Percentiles rank a stretch among this genome's conserved stretches.
Conservation (phyloP, 2,888 invertebrate species). For the Podabrus alpinus region DNA sequence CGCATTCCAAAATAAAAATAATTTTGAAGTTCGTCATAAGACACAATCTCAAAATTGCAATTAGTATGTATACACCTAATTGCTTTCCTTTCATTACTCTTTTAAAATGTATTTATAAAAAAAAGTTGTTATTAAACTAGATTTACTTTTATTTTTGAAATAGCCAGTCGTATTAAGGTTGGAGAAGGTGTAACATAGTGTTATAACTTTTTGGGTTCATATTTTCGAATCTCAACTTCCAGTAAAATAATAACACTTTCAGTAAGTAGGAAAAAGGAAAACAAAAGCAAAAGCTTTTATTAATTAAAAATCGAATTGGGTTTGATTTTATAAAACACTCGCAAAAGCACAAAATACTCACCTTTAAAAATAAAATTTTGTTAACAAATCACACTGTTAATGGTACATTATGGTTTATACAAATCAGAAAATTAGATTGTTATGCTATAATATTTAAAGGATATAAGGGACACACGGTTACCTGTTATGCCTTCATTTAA, state of each 20-base stretch:
- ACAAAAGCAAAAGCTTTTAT: background rate
- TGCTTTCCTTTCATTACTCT: background rate
- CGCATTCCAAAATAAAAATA: background rate
- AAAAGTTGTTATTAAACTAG: background rate
- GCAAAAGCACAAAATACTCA: slow-evolving; percentile 12
- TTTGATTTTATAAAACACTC: background rate
- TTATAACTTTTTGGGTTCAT: background rate
- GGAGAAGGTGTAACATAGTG: background rate
- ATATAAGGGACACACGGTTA: slow-evolving; percentile 39
- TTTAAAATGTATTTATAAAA: background rate
- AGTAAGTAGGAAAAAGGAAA: background rate
- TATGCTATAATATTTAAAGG: slow-evolving; percentile 24
- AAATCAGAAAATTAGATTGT: slow-evolving; percentile 31
- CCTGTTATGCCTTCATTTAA: slow-evolving; percentile 34
- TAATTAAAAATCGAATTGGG: background rate
- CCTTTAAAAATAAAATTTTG: background rate
- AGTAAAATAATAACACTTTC: background rate
- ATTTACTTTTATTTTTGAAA: background rate
- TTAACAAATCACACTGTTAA: background rate
- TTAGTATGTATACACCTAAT: background rate
- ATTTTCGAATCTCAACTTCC: background rate
- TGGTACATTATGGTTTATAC: slow-evolving; percentile 22
- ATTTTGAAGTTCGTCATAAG: background rate
- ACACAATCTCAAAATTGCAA: background rate
- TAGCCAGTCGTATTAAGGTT: background rate